These are phyloP conservation scores for Bambusicola thoracicus DNA, from an alignment of 2,113 vertebrate genomes.

Conservation along the genomic window DNA sequence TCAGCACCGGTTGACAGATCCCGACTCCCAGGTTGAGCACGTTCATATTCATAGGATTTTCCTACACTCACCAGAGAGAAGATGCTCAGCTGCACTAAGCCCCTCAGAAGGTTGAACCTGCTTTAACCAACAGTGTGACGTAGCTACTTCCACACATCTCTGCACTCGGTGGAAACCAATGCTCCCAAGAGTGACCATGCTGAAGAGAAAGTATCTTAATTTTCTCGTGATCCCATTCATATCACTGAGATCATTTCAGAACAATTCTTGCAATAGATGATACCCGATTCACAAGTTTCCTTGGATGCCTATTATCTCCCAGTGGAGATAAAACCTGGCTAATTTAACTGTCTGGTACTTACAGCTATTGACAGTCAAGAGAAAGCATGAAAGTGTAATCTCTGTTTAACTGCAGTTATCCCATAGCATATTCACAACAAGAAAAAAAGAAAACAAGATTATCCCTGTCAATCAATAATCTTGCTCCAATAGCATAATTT, in stretches of 20 bases:
- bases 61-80: accelerated
- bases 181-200: not conserved
- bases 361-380: not conserved
- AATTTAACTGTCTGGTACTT: not conserved
- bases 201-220: not conserved
- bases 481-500: accelerated
- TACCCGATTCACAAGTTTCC: not conserved
- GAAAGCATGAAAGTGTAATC: not conserved
- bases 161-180: not conserved
- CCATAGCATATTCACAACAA: not conserved
- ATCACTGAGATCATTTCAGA: not conserved
- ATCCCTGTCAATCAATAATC: accelerated
- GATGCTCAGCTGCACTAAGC: no score
- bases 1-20: not conserved
- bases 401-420: not conserved
- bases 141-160: not conserved
- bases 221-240: no score
- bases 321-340: not conserved
- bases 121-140: accelerated
- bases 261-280: not conserved
- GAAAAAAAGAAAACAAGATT: not conserved
- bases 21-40: not conserved
- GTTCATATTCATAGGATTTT: not conserved
- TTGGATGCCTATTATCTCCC: not conserved
- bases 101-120: not conserved